These are phyloP conservation scores for Uropetala carovei DNA, from an alignment of 2,888 invertebrate species.

Conservation along the genomic window DNA sequence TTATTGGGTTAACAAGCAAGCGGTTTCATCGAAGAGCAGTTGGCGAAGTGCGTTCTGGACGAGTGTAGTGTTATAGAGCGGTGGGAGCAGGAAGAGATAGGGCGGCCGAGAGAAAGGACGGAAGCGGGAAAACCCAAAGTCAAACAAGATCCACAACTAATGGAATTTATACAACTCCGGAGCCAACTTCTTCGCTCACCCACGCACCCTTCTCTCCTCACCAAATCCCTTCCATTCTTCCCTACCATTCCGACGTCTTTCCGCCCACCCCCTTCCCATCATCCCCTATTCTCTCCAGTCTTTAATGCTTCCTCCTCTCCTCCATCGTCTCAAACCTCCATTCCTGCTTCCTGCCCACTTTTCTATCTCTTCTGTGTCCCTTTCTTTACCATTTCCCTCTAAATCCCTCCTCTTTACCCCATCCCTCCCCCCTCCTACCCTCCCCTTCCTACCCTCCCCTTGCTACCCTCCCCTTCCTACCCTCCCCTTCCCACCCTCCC, in stretches of 20 bases:
- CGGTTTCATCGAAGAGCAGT: constrained; percentile 4
- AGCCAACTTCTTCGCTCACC: constrained; percentile 25
- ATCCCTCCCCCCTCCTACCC: background rate
- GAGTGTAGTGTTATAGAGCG: background rate
- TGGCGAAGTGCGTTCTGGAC: background rate
- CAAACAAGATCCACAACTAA: constrained; percentile 57
- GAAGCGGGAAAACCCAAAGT: constrained; percentile 34
- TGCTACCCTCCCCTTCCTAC: background rate
- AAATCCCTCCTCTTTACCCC: background rate
- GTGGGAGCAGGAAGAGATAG: background rate
- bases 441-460: too few species aligned
- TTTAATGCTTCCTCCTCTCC: background rate
- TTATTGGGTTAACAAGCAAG: constrained; percentile 30
- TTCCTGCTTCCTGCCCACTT: background rate
- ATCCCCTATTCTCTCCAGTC: background rate
- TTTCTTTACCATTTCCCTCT: background rate
- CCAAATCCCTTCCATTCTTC: background rate
- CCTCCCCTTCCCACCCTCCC: background rate
- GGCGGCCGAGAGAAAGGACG: background rate
- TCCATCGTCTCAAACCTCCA: background rate
- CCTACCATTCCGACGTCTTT: background rate
- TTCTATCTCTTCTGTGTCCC: background rate
- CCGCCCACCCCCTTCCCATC: background rate
- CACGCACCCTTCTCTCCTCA: background rate
- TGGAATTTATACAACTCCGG: constrained; percentile 48